These are phyloP conservation scores for Olivierus martensii DNA, from an alignment of 1,140 invertebrate species.

Conservation along the genomic window DNA sequence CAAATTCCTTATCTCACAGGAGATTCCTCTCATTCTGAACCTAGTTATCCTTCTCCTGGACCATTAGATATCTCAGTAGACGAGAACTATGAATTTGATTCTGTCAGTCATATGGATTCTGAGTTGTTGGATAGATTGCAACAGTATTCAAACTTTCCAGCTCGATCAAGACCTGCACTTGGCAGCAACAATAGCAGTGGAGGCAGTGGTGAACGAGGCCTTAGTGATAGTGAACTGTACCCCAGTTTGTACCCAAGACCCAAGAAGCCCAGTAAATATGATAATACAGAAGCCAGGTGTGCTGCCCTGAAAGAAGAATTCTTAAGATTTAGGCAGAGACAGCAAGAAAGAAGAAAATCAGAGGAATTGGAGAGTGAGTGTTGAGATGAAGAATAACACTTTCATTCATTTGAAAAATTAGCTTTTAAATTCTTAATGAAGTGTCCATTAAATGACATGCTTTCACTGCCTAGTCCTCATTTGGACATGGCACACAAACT, in stretches of 20 bases:
- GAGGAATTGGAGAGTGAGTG: slow-evolving; percentile 26
- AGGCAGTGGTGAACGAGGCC: slow-evolving; percentile 22
- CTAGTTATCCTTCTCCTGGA: slow-evolving; percentile 17
- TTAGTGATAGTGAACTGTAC: slow-evolving; percentile 31
- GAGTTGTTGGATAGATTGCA: slow-evolving; percentile 26
- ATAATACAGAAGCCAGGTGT: slow-evolving; percentile 60
- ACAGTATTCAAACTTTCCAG: slow-evolving; percentile 4
- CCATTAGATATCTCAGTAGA: slow-evolving; percentile 63
- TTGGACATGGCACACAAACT: too few relatives aligned
- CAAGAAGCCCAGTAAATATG: slow-evolving; percentile 38
- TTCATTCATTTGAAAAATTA: too few relatives aligned
- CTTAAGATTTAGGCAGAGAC: slow-evolving; percentile 74
- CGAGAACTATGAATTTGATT: slow-evolving; percentile 89
- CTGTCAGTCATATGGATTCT: slow-evolving; percentile 27
- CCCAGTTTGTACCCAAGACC: slow-evolving; percentile 22
- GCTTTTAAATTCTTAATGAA: too few relatives aligned
- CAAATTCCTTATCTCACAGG: slow-evolving; percentile 18
- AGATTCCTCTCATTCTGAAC: slow-evolving; percentile 5
- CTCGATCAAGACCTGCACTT: slow-evolving; percentile 12
- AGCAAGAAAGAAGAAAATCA: slow-evolving; percentile 45
- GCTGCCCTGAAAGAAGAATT: slow-evolving; percentile 93
- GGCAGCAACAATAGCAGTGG: not conserved
- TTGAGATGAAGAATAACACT: slow-evolving; percentile 5
- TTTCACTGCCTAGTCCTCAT: too few relatives aligned
- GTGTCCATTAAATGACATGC: too few relatives aligned